Evolutionary conservation across 1,140 invertebrate genomes (phyloP).

Genomic region (Lanistes nyassanus): DNA sequence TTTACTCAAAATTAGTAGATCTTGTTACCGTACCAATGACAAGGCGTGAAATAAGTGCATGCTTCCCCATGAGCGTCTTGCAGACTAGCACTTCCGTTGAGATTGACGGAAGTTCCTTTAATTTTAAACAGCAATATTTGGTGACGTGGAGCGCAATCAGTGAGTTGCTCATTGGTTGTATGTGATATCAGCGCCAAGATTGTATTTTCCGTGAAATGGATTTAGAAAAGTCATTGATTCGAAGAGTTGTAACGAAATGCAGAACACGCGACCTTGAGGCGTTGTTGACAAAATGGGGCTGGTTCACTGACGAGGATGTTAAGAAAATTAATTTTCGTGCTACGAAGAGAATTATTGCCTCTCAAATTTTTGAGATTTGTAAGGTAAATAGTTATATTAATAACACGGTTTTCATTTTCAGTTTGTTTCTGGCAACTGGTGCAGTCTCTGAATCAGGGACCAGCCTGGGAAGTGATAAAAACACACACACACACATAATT

Average conservation of each 20-base stretch:
- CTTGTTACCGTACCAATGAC: background rate
- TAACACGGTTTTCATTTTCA: no score
- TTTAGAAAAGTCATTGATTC: constrained; percentile 18
- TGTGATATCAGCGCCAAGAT: constrained; percentile 9
- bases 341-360: constrained; percentile 13
- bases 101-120: background rate
- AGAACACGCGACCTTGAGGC: constrained; percentile 11
- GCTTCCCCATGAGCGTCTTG: background rate
- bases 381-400: background rate
- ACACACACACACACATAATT: no score
- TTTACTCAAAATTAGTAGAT: background rate
- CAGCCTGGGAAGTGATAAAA: no score
- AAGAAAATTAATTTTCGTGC: constrained; percentile 17
- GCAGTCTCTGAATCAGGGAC: no score
- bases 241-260: constrained; percentile 16
- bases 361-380: constrained; percentile 21
- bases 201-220: background rate
- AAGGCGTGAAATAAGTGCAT: no score
- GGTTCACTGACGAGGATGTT: constrained; percentile 18
- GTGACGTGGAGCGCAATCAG: background rate
- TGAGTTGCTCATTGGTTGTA: background rate
- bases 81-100: constrained; percentile 18
- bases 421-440: no score
- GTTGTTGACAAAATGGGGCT: constrained; percentile 18
- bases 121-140: background rate